phyloP scores from a whole-genome alignment of 2,797 vertebrate species.

The Basileuterus tristriatus region DNA sequence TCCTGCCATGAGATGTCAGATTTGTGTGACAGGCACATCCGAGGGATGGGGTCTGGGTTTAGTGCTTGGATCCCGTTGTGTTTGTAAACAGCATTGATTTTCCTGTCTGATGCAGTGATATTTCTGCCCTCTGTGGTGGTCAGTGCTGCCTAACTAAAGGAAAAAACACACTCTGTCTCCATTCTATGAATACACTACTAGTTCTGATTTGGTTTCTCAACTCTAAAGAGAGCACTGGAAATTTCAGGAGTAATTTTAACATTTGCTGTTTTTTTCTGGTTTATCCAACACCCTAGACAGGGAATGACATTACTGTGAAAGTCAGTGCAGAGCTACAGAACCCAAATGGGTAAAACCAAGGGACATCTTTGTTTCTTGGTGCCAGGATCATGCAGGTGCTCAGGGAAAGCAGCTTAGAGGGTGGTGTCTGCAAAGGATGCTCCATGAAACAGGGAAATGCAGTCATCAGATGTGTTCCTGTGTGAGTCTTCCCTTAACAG shows the following conservation, averaged over 20 bases:
- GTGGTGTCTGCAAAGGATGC: not conserved
- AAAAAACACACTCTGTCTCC: not conserved
- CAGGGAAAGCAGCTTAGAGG: not conserved
- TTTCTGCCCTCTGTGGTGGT: not conserved
- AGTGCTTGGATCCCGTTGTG: not conserved
- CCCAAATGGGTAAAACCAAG: not conserved
- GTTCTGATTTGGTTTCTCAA: not conserved
- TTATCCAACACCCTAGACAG: not conserved
- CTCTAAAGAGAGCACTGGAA: not conserved
- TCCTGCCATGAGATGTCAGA: not conserved
- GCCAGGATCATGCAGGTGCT: not conserved
- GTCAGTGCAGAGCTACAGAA: not conserved
- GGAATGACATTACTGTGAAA: not conserved
- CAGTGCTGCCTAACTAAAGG: not conserved
- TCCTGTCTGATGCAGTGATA: not conserved
- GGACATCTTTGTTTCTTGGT: not conserved
- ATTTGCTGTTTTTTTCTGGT: not conserved
- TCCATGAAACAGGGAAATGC: not conserved
- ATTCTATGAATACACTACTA: rapidly evolving
- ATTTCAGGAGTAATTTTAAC: not conserved
- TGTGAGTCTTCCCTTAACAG: not conserved
- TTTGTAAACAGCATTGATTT: conserved; percentile 30
- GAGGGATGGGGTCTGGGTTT: not conserved
- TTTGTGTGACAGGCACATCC: not conserved
- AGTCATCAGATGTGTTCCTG: rapidly evolving